Evolutionary conservation across 1,140 invertebrate species (phyloP).

Genomic region (Temnothorax curvispinosus): DNA sequence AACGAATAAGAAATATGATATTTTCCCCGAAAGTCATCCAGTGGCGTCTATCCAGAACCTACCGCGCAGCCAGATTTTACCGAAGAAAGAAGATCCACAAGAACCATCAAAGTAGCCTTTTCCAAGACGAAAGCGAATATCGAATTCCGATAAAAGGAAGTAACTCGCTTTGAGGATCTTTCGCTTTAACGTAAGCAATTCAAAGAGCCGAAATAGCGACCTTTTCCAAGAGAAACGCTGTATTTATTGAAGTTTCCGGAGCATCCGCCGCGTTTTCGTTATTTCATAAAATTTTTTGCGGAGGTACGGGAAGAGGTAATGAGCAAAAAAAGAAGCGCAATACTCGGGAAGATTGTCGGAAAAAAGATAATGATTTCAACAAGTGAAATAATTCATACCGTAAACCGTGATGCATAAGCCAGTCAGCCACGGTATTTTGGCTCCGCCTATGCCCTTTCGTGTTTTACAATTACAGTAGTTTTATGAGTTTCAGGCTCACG

Average conservation of each 20-base stretch:
- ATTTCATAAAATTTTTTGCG: constrained; percentile 26
- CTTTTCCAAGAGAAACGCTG: constrained; percentile 40
- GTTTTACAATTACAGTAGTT: constrained; percentile 83
- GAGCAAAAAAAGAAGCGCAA: constrained; percentile 22
- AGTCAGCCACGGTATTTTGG: constrained; percentile 63
- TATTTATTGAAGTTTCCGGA: constrained; percentile 16
- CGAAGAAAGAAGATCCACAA: constrained; percentile 66
- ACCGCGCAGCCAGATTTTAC: constrained; percentile 57
- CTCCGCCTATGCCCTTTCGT: constrained; percentile 72
- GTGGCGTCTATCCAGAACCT: constrained; percentile 46
- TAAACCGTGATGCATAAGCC: constrained; percentile 57
- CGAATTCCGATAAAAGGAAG: constrained; percentile 79
- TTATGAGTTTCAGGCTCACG: constrained; percentile 79
- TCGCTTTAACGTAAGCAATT: constrained; percentile 72
- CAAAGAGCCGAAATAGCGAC: constrained; percentile 63
- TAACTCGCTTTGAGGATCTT: constrained; percentile 76
- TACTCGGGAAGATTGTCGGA: background rate
- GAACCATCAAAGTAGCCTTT: constrained; percentile 70
- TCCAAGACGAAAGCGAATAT: constrained; percentile 74
- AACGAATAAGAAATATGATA: constrained; percentile 54
- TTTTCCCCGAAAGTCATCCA: constrained; percentile 40
- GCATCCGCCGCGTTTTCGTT: constrained; percentile 17
- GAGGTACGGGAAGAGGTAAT: background rate
- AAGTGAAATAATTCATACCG: constrained; percentile 75
- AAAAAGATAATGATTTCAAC: constrained; percentile 69